Evolutionary conservation across 1,140 invertebrate genomes (phyloP).

Genomic region (Trichoplusia ni): DNA sequence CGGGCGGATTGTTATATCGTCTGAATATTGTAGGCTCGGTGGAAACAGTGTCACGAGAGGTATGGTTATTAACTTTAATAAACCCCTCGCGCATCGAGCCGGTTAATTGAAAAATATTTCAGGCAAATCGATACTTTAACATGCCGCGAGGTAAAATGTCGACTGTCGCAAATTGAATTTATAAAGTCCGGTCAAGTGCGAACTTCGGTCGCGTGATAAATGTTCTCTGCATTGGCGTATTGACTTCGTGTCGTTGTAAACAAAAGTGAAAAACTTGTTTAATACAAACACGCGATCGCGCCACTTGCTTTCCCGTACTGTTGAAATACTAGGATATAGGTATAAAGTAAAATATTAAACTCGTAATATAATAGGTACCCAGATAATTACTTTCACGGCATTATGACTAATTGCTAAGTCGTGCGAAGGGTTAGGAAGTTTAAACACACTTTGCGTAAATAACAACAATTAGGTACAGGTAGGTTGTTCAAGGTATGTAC

Average conservation of each 20-base stretch:
- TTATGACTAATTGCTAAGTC: too few relatives aligned
- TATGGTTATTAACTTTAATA: slow-evolving; percentile 28
- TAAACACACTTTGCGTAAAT: too few relatives aligned
- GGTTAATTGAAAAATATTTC: slow-evolving; percentile 47
- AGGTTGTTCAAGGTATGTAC: too few relatives aligned
- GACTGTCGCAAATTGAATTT: slow-evolving; percentile 19
- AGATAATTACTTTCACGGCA: too few relatives aligned
- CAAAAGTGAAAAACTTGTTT: slow-evolving; percentile 8
- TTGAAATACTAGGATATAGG: too few relatives aligned
- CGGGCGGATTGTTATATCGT: slow-evolving; percentile 27
- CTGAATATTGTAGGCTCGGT: slow-evolving; percentile 25
- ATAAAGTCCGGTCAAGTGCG: slow-evolving; percentile 22
- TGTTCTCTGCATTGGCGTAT: slow-evolving; percentile 26
- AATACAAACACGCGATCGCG: background rate
- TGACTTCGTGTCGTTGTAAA: slow-evolving; percentile 2
- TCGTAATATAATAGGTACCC: too few relatives aligned
- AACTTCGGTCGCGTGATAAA: slow-evolving; percentile 13
- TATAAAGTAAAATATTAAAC: too few relatives aligned
- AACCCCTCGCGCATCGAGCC: slow-evolving; percentile 30
- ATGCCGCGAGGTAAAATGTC: slow-evolving; percentile 17
- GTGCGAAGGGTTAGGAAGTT: too few relatives aligned
- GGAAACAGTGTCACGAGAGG: slow-evolving; percentile 16
- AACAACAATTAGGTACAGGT: too few relatives aligned
- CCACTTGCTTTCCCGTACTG: background rate
- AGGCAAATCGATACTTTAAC: slow-evolving; percentile 21